Conservation (phyloP, 2,113 vertebrate genomes). For the Eulemur macaco region DNA sequence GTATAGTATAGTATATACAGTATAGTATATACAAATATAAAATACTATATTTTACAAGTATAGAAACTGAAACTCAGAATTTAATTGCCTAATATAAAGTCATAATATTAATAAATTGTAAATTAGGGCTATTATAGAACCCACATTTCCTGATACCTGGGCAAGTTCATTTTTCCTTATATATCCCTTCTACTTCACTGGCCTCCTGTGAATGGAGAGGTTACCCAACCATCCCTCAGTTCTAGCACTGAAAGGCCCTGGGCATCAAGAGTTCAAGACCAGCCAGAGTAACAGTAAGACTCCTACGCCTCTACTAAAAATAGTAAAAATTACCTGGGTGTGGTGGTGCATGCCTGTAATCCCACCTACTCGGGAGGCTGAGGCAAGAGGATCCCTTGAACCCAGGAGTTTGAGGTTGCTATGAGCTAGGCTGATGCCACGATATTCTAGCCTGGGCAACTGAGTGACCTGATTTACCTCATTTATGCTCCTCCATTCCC, state of each 20-base stretch:
- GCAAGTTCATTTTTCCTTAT: not conserved
- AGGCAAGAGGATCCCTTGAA: too few relatives aligned
- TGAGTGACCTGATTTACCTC: not conserved
- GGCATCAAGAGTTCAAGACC: too few relatives aligned
- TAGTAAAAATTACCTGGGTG: too few relatives aligned
- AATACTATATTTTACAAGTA: too few relatives aligned
- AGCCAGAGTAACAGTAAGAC: too few relatives aligned
- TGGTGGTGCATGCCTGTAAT: too few relatives aligned
- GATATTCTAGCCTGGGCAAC: too few relatives aligned
- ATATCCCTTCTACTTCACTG: not conserved
- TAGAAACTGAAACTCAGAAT: not conserved
- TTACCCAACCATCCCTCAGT: not conserved
- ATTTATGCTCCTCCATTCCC: not conserved
- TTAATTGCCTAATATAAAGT: slow-evolving; percentile 36
- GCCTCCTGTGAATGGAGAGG: not conserved
- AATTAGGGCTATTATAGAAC: not conserved
- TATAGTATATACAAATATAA: too few relatives aligned
- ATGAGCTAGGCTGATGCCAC: too few relatives aligned
- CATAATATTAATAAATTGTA: not conserved
- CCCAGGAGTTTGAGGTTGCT: too few relatives aligned
- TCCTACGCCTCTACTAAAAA: too few relatives aligned
- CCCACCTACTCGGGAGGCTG: too few relatives aligned
- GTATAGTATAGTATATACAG: not conserved
- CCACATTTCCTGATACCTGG: not conserved
- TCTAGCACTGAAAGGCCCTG: not conserved